phyloP scores from a whole-genome alignment of 2,888 invertebrate genomes.

The Macrophya alboannulata region DNA sequence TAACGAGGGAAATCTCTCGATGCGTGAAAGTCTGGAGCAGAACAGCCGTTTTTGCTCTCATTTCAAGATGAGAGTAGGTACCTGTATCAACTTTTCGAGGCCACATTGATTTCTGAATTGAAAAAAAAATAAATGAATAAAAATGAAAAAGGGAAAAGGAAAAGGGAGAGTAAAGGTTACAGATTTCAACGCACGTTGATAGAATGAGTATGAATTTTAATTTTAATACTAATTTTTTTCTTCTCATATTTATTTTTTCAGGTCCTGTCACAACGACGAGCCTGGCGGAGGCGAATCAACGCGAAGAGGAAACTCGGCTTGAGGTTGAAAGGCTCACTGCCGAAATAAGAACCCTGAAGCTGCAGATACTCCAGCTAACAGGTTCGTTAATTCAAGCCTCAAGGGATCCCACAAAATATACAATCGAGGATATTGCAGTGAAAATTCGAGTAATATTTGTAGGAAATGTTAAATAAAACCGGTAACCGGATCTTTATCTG shows the following conservation, averaged over 20 bases:
- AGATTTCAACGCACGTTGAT: not conserved
- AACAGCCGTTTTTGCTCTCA: not conserved
- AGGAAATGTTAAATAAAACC: not conserved
- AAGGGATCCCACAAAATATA: not conserved
- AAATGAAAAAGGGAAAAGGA: not conserved
- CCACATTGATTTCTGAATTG: not conserved
- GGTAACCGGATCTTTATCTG: not conserved
- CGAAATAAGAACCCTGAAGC: slow-evolving; percentile 84
- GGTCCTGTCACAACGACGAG: slow-evolving; percentile 78
- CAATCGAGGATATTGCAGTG: slow-evolving; percentile 20
- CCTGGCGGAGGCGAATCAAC: slow-evolving; percentile 81
- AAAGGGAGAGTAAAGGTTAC: too few relatives aligned
- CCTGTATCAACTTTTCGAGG: not conserved
- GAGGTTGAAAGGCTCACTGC: slow-evolving; percentile 85
- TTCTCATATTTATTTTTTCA: slow-evolving; percentile 38
- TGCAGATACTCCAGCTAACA: slow-evolving; percentile 83
- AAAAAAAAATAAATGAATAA: too few relatives aligned
- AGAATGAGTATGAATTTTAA: not conserved
- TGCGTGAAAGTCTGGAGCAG: slow-evolving; percentile 4
- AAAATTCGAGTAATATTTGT: not conserved
- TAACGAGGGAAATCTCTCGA: slow-evolving; percentile 1
- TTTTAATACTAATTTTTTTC: not conserved
- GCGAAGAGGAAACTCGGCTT: slow-evolving; percentile 84
- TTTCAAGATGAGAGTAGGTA: not conserved
- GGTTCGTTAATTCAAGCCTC: slow-evolving; percentile 73